Percentiles rank a stretch among this genome's conserved stretches.
Conservation (phyloP, 2,888 invertebrate genomes). For the Brachypalpus laphriformis region DNA sequence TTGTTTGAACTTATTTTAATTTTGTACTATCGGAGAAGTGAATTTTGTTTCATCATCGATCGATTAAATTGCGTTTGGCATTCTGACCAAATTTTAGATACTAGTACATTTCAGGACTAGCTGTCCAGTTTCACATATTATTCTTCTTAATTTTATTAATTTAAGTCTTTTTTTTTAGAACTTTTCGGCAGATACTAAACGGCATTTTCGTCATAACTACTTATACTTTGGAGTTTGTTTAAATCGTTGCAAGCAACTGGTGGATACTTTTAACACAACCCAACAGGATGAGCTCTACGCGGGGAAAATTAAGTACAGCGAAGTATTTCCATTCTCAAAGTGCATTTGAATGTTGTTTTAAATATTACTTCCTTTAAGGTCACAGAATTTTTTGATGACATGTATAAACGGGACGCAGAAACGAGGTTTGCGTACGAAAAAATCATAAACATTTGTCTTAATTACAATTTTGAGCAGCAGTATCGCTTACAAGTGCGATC, state of each 20-base stretch:
- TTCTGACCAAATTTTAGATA: too few species aligned
- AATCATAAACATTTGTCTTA: slow-evolving; percentile 78
- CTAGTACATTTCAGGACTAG: too few species aligned
- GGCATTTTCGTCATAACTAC: slow-evolving; percentile 78
- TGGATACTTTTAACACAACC: slow-evolving; percentile 61
- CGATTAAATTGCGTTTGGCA: too few species aligned
- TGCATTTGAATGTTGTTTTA: not conserved
- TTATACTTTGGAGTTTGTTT: slow-evolving; percentile 79
- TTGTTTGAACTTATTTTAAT: too few species aligned
- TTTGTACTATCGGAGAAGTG: too few species aligned
- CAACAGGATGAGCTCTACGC: slow-evolving; percentile 73
- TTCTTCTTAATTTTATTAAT: too few species aligned
- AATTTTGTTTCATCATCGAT: too few species aligned
- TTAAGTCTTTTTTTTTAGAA: slow-evolving; percentile 29
- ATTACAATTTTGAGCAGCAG: slow-evolving; percentile 75
- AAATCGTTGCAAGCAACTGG: slow-evolving; percentile 75
- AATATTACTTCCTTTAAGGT: slow-evolving; percentile 71
- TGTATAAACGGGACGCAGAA: slow-evolving; percentile 76
- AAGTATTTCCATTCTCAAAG: slow-evolving; percentile 64
- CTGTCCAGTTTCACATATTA: too few species aligned
- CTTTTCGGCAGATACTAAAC: slow-evolving; percentile 76
- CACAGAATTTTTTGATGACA: slow-evolving; percentile 76
- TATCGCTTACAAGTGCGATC: slow-evolving; percentile 76
- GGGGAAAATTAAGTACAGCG: slow-evolving; percentile 67
- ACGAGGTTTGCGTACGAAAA: slow-evolving; percentile 76